phyloP scores from a whole-genome alignment of 2,888 invertebrate genomes.

The Ellobium chinense region DNA sequence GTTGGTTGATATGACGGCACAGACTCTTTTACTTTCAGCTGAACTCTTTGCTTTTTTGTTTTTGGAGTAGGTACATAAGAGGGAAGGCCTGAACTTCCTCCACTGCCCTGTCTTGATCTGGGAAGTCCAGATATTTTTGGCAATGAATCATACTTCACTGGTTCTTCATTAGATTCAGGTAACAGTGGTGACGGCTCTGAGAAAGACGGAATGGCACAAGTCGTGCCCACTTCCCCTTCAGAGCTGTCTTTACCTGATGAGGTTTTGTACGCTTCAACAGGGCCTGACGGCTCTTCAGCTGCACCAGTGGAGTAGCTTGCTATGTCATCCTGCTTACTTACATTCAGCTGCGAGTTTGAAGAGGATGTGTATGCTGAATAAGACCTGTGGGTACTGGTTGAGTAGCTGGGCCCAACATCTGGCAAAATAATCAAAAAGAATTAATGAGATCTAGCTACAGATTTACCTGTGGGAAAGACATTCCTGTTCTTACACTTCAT shows the following conservation, averaged over 20 bases:
- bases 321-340: slow-evolving; percentile 5
- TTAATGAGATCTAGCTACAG: no score
- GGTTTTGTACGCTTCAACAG: slow-evolving; percentile 18
- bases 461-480: no score
- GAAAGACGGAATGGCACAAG: slow-evolving; percentile 44
- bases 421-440: neutral
- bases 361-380: neutral
- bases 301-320: slow-evolving; percentile 1
- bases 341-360: neutral
- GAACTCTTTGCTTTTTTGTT: slow-evolving; percentile 21
- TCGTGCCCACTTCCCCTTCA: neutral
- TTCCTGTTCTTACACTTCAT: no score
- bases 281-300: slow-evolving; percentile 2
- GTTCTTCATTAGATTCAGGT: slow-evolving; percentile 25
- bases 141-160: neutral
- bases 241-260: neutral
- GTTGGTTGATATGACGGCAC: slow-evolving; percentile 70
- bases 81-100: slow-evolving; percentile 28
- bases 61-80: slow-evolving; percentile 53
- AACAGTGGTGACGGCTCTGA: slow-evolving; percentile 27
- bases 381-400: slow-evolving; percentile 14
- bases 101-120: neutral
- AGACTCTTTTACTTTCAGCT: slow-evolving; percentile 35
- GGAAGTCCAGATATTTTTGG: slow-evolving; percentile 21
- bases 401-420: slow-evolving; percentile 34